Evolutionary conservation across 1,140 invertebrate genomes (phyloP), one percentile per base, ranked within the genome.

Genomic region (Procambarus virginalis): DNA sequence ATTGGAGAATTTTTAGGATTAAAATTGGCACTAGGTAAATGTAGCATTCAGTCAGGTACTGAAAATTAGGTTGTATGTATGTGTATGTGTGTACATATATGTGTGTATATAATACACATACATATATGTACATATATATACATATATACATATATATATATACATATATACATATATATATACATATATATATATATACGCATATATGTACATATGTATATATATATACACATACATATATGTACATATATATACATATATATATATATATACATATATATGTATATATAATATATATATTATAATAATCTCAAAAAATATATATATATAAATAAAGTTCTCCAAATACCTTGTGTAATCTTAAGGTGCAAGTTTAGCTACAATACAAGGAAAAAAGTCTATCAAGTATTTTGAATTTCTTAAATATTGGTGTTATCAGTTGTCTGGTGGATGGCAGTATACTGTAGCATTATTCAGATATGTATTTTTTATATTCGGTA

Each of bases 331-430:
- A 0, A 34, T 34, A 73, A 73, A 73, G n/a, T 73, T 73, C 68
- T 73, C 68, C 68, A 73, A 20, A 73, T 73, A 73, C 34, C 68
- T 34, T 34, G 0, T 73, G 6, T 73, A 34, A 20, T 22, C 34
- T 73, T 73, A 73, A 34, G n/a, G 5, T 20, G 68, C 5, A 73
- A 34, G 8, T 73, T 73, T 73, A 73, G 68, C 17, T 73, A 73
- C 0, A 34, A 20, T 34, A 34, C 34, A 34, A 34, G 34, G 68
- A 73, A 17, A 17, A 64, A 73, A 73, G 20, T 34, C n/a, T 73
- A 73, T 73, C 68, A 73, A 73, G 68, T 73, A 73, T 73, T 73
- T 73, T 73, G 68, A 73, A 73, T 73, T 73, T 64, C 12, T 34
- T 14, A 73, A 34, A 73, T 73, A 73, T 73, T 34, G 22, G 68